These are phyloP conservation scores for Odobenus rosmarus DNA, from an alignment of 2,113 vertebrate species.

Conservation along the genomic window DNA sequence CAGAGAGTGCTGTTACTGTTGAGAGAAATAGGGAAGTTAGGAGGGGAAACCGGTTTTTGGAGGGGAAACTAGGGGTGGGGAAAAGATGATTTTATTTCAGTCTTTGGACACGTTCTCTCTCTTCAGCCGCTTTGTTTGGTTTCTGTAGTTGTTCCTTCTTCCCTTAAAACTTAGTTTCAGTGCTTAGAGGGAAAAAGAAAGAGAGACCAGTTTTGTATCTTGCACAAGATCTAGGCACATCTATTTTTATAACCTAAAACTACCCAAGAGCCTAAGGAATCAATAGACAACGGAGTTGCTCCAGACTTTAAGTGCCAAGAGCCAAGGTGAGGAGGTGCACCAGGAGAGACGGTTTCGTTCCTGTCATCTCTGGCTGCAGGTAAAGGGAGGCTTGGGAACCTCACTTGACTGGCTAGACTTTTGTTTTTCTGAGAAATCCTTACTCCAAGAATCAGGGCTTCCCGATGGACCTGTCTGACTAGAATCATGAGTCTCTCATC, in stretches of 20 bases:
- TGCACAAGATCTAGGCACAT: slow-evolving; percentile 32
- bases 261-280: background rate
- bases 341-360: background rate
- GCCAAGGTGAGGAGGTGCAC: background rate
- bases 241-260: slow-evolving; percentile 30
- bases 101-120: slow-evolving; percentile 35
- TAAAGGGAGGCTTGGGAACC: background rate
- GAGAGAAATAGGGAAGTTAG: slow-evolving; percentile 62
- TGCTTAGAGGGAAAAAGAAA: background rate
- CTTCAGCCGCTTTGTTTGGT: slow-evolving; percentile 48
- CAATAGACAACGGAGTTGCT: background rate
- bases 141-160: slow-evolving; percentile 55
- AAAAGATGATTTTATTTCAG: slow-evolving; percentile 42
- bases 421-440: slow-evolving; percentile 40
- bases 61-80: slow-evolving; percentile 35
- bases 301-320: background rate
- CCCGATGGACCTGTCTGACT: slow-evolving; percentile 41
- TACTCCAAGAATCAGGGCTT: slow-evolving; percentile 44
- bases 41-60: slow-evolving; percentile 32
- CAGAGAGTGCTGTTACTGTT: background rate
- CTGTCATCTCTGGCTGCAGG: background rate
- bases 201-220: background rate
- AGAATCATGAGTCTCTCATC: slow-evolving; percentile 38
- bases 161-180: slow-evolving; percentile 53
- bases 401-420: background rate